Percentiles rank a stretch among this genome's conserved stretches.
Conservation (phyloP, 2,888 invertebrate species). For the Ochropleura leucogaster region DNA sequence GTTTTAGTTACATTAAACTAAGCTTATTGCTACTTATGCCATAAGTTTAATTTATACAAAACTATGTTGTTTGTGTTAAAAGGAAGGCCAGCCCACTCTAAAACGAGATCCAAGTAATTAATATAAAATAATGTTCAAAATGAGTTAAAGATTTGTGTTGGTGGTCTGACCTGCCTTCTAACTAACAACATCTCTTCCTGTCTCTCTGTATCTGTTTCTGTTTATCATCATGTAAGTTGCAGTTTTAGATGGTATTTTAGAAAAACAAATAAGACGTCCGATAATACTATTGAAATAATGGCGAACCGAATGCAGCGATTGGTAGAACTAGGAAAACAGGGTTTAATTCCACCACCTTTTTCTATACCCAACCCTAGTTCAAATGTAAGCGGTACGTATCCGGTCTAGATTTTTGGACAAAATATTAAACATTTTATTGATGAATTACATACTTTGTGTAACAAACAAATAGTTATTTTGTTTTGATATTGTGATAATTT, state of each 20-base stretch:
- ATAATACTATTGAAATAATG: too few species aligned
- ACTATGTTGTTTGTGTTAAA: neutral
- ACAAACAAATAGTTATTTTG: too few species aligned
- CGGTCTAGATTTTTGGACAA: too few species aligned
- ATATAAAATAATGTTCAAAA: neutral
- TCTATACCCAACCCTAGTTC: slow-evolving; percentile 4
- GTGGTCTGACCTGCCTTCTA: slow-evolving; percentile 4
- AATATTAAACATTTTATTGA: too few species aligned
- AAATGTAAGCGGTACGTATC: neutral
- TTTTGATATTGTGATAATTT: too few species aligned
- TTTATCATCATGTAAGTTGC: too few species aligned
- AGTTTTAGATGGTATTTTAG: slow-evolving; percentile 3
- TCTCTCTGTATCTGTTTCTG: too few species aligned
- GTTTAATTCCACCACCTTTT: neutral
- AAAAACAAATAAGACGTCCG: neutral
- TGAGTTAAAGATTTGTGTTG: neutral
- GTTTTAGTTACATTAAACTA: too few species aligned
- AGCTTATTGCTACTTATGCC: neutral
- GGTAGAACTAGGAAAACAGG: too few species aligned
- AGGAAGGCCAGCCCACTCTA: slow-evolving; percentile 6
- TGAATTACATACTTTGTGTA: too few species aligned
- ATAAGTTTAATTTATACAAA: neutral
- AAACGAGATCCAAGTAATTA: slow-evolving; percentile 3
- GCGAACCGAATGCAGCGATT: slow-evolving; percentile 7
- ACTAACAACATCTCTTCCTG: too few species aligned